A percentile compares a stretch with the other conserved stretches of the same genome.
These are phyloP conservation scores for Haliclona indistincta DNA, from an alignment of 37 sponge, comb jelly and placozoan genomes.

Conservation along the genomic window DNA sequence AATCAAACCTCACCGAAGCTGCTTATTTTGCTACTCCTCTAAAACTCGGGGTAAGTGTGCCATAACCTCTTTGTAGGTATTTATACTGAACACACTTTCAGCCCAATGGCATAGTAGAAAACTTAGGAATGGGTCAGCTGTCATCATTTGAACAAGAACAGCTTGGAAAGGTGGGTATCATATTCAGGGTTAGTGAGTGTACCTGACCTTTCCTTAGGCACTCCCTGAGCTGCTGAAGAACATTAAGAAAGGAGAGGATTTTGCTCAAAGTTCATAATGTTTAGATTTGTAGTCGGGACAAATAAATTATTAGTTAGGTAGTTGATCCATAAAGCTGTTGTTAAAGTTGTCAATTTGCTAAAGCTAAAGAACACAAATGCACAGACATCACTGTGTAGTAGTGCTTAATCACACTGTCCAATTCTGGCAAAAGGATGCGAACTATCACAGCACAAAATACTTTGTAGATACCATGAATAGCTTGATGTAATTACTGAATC, in stretches of 20 bases:
- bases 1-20: conserved; percentile 82
- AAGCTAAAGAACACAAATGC: too few species aligned
- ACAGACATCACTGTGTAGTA: too few species aligned
- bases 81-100: conserved; percentile 1
- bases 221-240: conserved; percentile 84
- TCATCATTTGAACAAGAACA: conserved; percentile 86
- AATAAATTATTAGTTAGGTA: too few species aligned
- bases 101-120: conserved; percentile 80
- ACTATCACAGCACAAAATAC: too few species aligned
- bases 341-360: too few species aligned
- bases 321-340: too few species aligned
- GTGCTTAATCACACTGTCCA: too few species aligned
- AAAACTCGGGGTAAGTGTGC: conserved; percentile 73
- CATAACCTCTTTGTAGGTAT: neutral
- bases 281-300: too few species aligned
- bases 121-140: conserved; percentile 82
- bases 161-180: conserved; percentile 60
- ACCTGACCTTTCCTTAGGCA: conserved; percentile 26
- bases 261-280: too few species aligned
- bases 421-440: too few species aligned
- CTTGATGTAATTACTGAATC: too few species aligned
- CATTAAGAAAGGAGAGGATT: conserved; percentile 88
- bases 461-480: too few species aligned
- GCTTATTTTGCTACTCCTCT: conserved; percentile 94
- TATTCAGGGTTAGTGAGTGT: neutral